A percentile compares a stretch with the other conserved stretches of the same genome.
Evolutionary conservation across 2,888 invertebrate genomes (phyloP).

Genomic region (Diloba caeruleocephala): DNA sequence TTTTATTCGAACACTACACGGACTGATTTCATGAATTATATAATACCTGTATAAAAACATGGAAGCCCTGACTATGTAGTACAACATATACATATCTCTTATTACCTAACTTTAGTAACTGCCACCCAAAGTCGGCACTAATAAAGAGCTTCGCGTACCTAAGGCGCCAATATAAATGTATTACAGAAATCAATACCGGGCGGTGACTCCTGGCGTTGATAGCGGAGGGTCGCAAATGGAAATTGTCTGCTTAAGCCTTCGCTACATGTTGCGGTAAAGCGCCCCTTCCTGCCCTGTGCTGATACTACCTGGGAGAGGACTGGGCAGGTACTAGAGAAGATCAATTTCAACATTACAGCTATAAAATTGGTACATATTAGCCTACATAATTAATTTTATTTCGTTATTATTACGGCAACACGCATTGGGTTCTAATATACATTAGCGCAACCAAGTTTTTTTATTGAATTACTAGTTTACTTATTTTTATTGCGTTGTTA

Average conservation of each 20-base stretch:
- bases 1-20: too few relatives aligned
- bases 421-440: too few relatives aligned
- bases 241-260: conserved; percentile 39
- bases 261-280: conserved; percentile 43
- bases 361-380: too few relatives aligned
- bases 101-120: conserved; percentile 4
- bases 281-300: not conserved
- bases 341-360: too few relatives aligned
- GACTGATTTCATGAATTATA: too few relatives aligned
- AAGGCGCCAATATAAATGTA: conserved; percentile 17
- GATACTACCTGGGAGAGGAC: conserved; percentile 9
- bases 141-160: not conserved
- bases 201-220: conserved; percentile 25
- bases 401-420: too few relatives aligned
- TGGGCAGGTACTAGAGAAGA: not conserved
- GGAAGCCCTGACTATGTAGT: not conserved
- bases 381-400: too few relatives aligned
- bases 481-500: too few relatives aligned
- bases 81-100: not conserved
- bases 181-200: conserved; percentile 32
- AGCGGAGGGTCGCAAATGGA: conserved; percentile 42
- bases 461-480: too few relatives aligned
- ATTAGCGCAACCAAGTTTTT: too few relatives aligned
- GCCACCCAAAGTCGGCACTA: conserved; percentile 1
- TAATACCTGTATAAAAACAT: too few relatives aligned